These are phyloP conservation scores for Itoplectis maculator DNA, from an alignment of 2,888 invertebrate genomes.

Conservation along the genomic window DNA sequence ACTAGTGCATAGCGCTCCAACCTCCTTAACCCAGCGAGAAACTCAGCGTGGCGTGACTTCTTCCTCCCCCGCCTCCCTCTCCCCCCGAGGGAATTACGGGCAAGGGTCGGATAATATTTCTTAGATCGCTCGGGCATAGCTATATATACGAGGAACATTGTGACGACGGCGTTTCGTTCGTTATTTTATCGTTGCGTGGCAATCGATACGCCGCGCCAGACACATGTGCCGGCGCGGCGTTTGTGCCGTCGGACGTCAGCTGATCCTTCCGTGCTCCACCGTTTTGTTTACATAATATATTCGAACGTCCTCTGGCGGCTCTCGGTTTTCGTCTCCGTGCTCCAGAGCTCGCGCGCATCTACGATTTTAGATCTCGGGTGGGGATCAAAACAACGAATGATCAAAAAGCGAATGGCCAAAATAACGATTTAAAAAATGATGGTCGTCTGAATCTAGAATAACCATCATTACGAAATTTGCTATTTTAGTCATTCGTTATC, in stretches of 20 bases:
- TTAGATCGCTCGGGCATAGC: neutral
- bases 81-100: neutral
- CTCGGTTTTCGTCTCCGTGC: neutral
- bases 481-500: too few species aligned
- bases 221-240: constrained; percentile 24
- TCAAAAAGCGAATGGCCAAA: too few species aligned
- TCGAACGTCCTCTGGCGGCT: neutral
- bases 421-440: too few species aligned
- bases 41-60: neutral
- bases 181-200: constrained; percentile 5
- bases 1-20: too few species aligned
- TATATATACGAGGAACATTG: constrained; percentile 1
- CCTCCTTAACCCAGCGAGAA: neutral
- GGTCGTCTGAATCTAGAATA: too few species aligned
- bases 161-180: too few species aligned
- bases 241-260: constrained; percentile 25
- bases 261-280: constrained; percentile 7
- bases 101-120: neutral
- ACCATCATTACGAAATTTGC: too few species aligned
- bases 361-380: too few species aligned
- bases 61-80: neutral
- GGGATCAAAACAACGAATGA: too few species aligned
- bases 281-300: constrained; percentile 40
- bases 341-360: neutral
- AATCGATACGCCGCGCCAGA: constrained; percentile 29